phyloP scores from a whole-genome alignment of 2,888 invertebrate species.

The Eretmocerus hayati region DNA sequence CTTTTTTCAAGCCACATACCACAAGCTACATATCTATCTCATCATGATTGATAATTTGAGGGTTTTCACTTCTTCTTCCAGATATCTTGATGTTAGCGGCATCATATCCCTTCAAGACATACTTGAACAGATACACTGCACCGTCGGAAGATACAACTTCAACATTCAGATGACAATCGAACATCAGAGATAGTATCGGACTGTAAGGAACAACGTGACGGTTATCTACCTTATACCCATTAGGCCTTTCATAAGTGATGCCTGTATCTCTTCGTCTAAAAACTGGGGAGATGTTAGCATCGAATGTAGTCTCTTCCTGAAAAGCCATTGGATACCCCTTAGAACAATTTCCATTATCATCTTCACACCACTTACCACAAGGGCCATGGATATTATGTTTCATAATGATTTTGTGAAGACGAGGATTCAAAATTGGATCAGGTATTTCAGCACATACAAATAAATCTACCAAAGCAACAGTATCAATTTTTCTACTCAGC shows the following conservation, averaged over 20 bases:
- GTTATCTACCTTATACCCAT: conserved; percentile 28
- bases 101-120: conserved; percentile 31
- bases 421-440: conserved; percentile 24
- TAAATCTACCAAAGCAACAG: conserved; percentile 11
- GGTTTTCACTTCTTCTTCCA: no score
- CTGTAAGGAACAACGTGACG: conserved; percentile 33
- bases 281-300: conserved; percentile 27
- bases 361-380: conserved; percentile 29
- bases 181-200: conserved; percentile 21
- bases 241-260: conserved; percentile 6
- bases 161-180: conserved; percentile 32
- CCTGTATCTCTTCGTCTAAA: conserved; percentile 25
- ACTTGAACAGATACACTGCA: conserved; percentile 32
- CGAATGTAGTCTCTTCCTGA: conserved; percentile 18
- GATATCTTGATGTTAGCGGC: conserved; percentile 16
- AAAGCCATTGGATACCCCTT: not conserved
- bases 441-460: conserved; percentile 18
- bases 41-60: conserved; percentile 14
- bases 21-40: conserved; percentile 11
- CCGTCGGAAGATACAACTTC: conserved; percentile 31
- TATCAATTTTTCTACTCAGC: conserved; percentile 23
- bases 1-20: no score
- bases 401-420: conserved; percentile 32
- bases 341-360: conserved; percentile 13
- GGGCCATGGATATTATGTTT: conserved; percentile 39